Conservation (phyloP, 2,113 vertebrate genomes). For the Nothocercus nigrocapillus region DNA sequence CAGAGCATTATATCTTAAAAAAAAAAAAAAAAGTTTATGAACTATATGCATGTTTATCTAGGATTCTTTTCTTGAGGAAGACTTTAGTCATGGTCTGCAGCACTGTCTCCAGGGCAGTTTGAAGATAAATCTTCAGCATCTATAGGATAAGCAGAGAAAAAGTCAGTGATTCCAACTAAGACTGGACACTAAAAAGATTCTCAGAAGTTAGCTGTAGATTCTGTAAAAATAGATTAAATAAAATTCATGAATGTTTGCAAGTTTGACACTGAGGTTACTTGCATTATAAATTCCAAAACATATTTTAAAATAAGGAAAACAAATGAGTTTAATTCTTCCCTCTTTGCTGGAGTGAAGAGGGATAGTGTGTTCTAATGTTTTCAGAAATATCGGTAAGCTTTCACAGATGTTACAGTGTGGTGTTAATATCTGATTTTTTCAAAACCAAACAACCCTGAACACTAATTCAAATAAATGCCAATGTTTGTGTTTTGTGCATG, state of each 20-base stretch:
- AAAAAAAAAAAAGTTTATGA: neutral
- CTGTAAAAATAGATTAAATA: neutral
- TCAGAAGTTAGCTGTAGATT: neutral
- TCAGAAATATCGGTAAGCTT: neutral
- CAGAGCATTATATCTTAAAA: neutral
- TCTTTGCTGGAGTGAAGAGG: neutral
- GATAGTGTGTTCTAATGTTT: neutral
- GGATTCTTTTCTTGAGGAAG: slow-evolving; percentile 18
- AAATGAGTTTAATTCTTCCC: neutral
- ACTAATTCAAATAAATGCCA: neutral
- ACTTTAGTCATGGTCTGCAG: slow-evolving; percentile 86
- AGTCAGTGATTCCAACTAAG: neutral
- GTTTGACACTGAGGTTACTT: neutral
- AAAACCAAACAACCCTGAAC: neutral
- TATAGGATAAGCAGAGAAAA: slow-evolving; percentile 59
- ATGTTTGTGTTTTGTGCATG: neutral
- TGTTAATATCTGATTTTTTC: neutral
- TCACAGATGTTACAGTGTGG: neutral
- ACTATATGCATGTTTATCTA: slow-evolving; percentile 6
- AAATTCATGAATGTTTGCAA: neutral
- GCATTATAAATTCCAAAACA: neutral
- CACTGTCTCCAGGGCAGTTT: slow-evolving; percentile 91
- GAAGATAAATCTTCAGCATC: slow-evolving; percentile 88
- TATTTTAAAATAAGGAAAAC: neutral
- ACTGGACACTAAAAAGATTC: neutral